Conservation (phyloP, 2,888 invertebrate genomes). For the Coleophora flavipennella region DNA sequence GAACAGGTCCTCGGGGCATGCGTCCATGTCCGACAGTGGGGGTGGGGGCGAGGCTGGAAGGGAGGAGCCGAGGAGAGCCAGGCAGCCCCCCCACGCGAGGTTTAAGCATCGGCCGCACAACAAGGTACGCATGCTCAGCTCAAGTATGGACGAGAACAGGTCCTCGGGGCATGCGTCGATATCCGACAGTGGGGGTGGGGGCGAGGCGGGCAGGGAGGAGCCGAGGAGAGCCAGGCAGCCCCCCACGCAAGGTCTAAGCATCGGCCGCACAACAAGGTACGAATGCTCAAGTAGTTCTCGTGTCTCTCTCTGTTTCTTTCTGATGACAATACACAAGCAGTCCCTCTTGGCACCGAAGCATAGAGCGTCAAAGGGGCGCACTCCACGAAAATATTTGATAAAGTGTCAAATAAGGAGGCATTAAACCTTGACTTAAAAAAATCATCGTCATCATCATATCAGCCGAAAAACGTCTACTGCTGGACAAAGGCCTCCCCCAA, state of each 20-base stretch:
- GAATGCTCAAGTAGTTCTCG: too few species aligned
- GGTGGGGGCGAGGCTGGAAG: conserved; percentile 68
- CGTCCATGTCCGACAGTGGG: conserved; percentile 94
- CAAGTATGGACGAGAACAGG: conserved; percentile 91
- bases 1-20: conserved; percentile 93
- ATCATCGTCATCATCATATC: too few species aligned
- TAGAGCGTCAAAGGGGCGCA: too few species aligned
- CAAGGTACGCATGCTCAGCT: conserved; percentile 48
- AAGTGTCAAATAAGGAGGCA: too few species aligned
- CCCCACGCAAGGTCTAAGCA: conserved; percentile 78
- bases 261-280: conserved; percentile 72
- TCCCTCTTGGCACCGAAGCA: too few species aligned
- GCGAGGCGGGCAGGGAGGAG: conserved; percentile 60
- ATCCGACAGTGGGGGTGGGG: conserved; percentile 89
- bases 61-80: conserved; percentile 70
- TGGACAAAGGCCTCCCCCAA: too few species aligned
- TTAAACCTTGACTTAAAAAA: too few species aligned
- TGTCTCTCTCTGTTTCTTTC: too few species aligned
- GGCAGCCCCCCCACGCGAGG: conserved; percentile 77
- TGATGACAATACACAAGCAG: too few species aligned
- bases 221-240: conserved; percentile 74
- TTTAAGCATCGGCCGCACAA: conserved; percentile 75
- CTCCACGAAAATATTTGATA: too few species aligned
- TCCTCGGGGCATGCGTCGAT: conserved; percentile 95
- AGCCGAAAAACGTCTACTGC: too few species aligned